These are phyloP conservation scores for Halcyon smyrnensis DNA, from an alignment of 2,797 vertebrate genomes.

Conservation along the genomic window DNA sequence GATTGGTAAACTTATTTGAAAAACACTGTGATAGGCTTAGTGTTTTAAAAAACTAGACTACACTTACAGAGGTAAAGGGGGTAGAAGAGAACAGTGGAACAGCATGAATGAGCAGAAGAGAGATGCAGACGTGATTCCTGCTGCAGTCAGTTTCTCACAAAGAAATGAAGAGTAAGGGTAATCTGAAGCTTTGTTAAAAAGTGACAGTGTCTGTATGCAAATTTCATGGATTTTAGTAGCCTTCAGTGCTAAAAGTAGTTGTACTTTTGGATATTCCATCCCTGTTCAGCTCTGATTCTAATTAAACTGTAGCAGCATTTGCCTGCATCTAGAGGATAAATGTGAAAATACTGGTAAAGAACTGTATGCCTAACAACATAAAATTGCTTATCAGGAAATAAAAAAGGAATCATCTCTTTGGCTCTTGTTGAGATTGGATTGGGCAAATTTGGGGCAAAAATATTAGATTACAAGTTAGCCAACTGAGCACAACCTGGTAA, in stretches of 20 bases:
- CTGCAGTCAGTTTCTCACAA: neutral
- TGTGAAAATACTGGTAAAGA: neutral
- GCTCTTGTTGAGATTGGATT: neutral
- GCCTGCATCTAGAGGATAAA: neutral
- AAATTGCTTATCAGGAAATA: neutral
- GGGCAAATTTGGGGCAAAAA: neutral
- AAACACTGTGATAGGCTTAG: neutral
- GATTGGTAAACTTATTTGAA: neutral
- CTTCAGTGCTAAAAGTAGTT: neutral
- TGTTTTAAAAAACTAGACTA: neutral
- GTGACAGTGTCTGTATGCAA: neutral
- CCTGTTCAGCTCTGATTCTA: neutral
- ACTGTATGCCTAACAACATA: neutral
- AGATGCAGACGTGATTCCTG: neutral
- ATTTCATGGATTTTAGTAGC: neutral
- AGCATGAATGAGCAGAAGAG: neutral
- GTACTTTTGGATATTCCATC: neutral
- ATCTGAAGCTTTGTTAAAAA: neutral
- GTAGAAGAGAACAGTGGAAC: neutral
- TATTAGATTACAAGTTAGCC: neutral
- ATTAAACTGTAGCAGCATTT: neutral
- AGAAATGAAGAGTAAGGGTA: neutral
- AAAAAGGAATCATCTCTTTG: rapidly evolving
- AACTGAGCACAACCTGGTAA: neutral
- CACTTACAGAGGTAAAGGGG: neutral